phyloP scores from a whole-genome alignment of 2,888 invertebrate genomes.

The Deroplatys truncata region DNA sequence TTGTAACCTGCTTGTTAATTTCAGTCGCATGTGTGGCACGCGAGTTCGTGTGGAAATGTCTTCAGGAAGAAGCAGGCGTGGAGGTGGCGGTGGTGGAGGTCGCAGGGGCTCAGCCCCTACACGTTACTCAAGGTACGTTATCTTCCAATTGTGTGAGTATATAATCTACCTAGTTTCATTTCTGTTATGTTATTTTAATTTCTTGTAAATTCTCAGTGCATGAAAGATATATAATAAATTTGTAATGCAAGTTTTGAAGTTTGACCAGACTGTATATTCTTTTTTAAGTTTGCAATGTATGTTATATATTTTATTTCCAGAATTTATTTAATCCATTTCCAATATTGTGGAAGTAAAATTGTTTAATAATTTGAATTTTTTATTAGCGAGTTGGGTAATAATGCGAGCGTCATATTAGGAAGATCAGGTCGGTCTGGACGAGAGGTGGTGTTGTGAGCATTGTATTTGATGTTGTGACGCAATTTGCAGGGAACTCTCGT shows the following conservation, averaged over 20 bases:
- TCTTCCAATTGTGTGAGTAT: neutral
- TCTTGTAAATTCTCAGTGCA: neutral
- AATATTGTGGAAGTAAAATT: neutral
- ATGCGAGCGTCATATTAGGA: neutral
- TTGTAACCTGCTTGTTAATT: conserved; percentile 29
- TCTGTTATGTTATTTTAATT: neutral
- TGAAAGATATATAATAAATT: neutral
- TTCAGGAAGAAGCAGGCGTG: conserved; percentile 72
- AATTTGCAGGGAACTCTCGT: conserved; percentile 31
- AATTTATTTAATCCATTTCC: neutral
- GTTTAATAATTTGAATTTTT: neutral
- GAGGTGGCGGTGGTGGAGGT: conserved; percentile 54
- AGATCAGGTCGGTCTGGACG: conserved; percentile 25
- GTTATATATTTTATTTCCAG: neutral
- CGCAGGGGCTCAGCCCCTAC: conserved; percentile 27
- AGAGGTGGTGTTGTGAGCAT: conserved; percentile 26
- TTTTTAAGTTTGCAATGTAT: neutral
- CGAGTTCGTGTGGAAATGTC: conserved; percentile 92
- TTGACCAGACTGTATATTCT: neutral
- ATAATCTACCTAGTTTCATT: neutral
- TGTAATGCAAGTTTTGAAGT: neutral
- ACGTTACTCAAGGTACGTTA: conserved; percentile 25
- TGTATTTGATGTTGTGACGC: conserved; percentile 30
- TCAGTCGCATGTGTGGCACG: conserved; percentile 81
- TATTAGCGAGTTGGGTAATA: neutral